A percentile compares a stretch with the other conserved stretches of the same genome.
These are phyloP conservation scores for Dendropsophus ebraccatus DNA, from an alignment of 2,113 vertebrate species.

Conservation along the genomic window DNA sequence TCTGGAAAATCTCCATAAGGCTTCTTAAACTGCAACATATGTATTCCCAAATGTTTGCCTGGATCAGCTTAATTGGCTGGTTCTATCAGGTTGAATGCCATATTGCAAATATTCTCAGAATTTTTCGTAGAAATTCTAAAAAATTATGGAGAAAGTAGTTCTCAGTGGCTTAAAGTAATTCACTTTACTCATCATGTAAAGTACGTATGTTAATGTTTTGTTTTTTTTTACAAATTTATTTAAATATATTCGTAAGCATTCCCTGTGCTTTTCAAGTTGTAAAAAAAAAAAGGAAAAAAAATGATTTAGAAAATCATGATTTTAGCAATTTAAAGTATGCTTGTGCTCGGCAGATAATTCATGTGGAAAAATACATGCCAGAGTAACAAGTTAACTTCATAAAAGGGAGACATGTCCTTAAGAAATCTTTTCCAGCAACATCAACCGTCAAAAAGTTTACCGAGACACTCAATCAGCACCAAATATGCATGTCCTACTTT, in stretches of 20 bases:
- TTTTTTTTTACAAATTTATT: constrained; percentile 40
- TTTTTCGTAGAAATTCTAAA: background rate
- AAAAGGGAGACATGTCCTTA: constrained; percentile 44
- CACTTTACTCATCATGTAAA: background rate
- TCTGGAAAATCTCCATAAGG: background rate
- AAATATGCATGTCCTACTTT: constrained; percentile 43
- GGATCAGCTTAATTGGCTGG: background rate
- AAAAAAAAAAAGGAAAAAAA: constrained; percentile 32
- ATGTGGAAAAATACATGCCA: constrained; percentile 48
- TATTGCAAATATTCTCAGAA: background rate
- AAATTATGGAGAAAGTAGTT: background rate
- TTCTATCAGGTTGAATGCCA: background rate
- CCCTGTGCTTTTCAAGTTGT: constrained; percentile 16
- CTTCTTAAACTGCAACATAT: background rate
- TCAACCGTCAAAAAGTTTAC: constrained; percentile 33
- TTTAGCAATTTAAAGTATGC: constrained; percentile 48
- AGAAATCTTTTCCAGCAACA: constrained; percentile 21
- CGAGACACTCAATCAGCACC: constrained; percentile 18
- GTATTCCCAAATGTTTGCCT: background rate
- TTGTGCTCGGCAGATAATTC: constrained; percentile 32
- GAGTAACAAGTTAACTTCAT: constrained; percentile 37
- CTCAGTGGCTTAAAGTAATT: background rate
- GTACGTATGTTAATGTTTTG: background rate
- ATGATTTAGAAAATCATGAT: constrained; percentile 41
- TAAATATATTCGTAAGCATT: constrained; percentile 36